phyloP scores from a whole-genome alignment of 2,888 invertebrate species.

The Drosophila meridiana region DNA sequence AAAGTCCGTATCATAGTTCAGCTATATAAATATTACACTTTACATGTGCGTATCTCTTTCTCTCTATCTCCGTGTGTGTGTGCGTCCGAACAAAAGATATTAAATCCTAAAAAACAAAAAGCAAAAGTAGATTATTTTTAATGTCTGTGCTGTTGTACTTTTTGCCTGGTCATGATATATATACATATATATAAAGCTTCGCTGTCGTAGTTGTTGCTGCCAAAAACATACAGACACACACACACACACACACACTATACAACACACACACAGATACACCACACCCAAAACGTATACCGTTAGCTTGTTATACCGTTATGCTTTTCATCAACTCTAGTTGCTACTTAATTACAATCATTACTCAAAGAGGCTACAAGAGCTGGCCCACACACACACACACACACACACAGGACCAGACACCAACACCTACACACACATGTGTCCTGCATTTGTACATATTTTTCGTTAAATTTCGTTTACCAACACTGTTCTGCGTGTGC shows the following conservation, averaged over 20 bases:
- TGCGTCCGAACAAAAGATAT: conserved; percentile 41
- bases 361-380: conserved; percentile 68
- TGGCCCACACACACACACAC: conserved; percentile 28
- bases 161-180: conserved; percentile 73
- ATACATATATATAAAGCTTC: conserved; percentile 52
- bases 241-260: conserved; percentile 17
- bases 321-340: conserved; percentile 77
- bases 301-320: conserved; percentile 61
- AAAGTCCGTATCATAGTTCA: conserved; percentile 47
- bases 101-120: conserved; percentile 55
- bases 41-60: conserved; percentile 25
- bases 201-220: conserved; percentile 52
- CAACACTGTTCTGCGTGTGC: conserved; percentile 66
- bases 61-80: not conserved
- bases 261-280: conserved; percentile 17
- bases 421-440: conserved; percentile 19
- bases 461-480: conserved; percentile 51
- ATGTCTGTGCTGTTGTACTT: conserved; percentile 58
- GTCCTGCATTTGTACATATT: conserved; percentile 54
- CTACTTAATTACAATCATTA: conserved; percentile 79
- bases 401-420: conserved; percentile 15
- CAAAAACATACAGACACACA: conserved; percentile 21
- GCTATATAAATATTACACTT: conserved; percentile 44
- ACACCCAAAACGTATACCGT: conserved; percentile 49
- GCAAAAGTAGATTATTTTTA: conserved; percentile 50